Conservation (phyloP, 2,113 vertebrate genomes). For the Hippotragus niger region DNA sequence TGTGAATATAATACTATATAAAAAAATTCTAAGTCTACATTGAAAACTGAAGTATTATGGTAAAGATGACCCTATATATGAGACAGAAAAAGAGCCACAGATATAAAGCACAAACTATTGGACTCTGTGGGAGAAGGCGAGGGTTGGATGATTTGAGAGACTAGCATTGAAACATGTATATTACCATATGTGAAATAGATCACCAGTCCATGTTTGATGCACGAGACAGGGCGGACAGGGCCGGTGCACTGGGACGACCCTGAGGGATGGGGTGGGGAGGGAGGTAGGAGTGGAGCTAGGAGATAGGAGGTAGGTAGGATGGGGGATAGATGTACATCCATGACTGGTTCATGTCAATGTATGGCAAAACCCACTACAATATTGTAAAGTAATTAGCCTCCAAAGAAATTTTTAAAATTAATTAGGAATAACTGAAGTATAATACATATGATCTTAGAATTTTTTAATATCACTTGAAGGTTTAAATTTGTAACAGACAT, state of each 20-base stretch:
- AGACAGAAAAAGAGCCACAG: not conserved
- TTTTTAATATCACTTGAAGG: not conserved
- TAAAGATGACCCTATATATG: not conserved
- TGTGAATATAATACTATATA: not conserved
- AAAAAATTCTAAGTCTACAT: not conserved
- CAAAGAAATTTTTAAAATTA: not conserved
- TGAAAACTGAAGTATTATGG: not conserved
- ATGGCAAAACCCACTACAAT: not conserved
- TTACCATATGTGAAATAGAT: not conserved
- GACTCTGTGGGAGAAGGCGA: not conserved
- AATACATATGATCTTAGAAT: not conserved
- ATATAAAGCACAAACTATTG: not conserved
- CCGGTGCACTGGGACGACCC: fast-evolving
- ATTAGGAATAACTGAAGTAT: not conserved
- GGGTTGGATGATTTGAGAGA: not conserved
- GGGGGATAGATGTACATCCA: not conserved
- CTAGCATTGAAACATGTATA: not conserved
- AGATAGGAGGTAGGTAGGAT: not conserved
- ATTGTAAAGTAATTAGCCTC: not conserved
- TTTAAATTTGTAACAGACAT: not conserved
- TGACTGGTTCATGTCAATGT: not conserved
- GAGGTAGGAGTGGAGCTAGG: not conserved
- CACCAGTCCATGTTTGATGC: fast-evolving
- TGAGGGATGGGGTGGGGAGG: not conserved
- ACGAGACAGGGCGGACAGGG: fast-evolving